These are phyloP conservation scores for Dicerorhinus sumatrensis DNA, from an alignment of 2,113 vertebrate species.

Conservation along the genomic window DNA sequence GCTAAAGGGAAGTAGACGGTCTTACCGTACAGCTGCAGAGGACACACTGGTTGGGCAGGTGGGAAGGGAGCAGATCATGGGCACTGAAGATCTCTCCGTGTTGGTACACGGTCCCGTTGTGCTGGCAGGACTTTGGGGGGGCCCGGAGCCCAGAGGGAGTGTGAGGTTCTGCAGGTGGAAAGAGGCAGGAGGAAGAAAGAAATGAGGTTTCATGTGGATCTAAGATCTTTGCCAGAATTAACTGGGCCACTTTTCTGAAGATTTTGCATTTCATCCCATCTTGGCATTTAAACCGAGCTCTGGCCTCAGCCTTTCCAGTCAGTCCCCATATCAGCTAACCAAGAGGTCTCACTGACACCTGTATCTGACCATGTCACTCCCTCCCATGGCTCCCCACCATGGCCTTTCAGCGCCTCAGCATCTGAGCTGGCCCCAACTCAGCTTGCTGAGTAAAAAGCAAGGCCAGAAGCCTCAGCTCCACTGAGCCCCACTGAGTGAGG, in stretches of 20 bases:
- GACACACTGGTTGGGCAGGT: constrained; percentile 94
- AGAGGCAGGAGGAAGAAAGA: not conserved
- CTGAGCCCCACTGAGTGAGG: no score
- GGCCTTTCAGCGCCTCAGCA: not conserved
- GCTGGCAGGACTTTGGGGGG: constrained; percentile 89
- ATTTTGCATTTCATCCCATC: not conserved
- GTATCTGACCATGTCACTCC: not conserved
- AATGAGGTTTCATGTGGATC: not conserved
- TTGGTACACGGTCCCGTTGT: constrained; percentile 93
- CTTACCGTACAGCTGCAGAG: constrained; percentile 97
- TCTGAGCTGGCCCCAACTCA: not conserved
- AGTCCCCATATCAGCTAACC: not conserved
- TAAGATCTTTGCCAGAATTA: not conserved
- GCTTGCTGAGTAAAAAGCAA: not conserved
- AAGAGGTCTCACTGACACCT: not conserved
- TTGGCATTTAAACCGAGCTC: not conserved
- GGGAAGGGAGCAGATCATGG: constrained; percentile 92
- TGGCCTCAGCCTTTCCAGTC: not conserved
- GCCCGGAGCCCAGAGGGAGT: constrained; percentile 92
- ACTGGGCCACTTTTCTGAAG: not conserved
- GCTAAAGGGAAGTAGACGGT: not conserved
- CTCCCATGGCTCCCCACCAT: not conserved
- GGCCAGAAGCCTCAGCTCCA: not conserved
- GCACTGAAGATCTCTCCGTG: constrained; percentile 94
- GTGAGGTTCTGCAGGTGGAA: constrained; percentile 86